Evolutionary conservation across 2,797 vertebrate species (phyloP).

Genomic region (Neosilurus hyrtlii): DNA sequence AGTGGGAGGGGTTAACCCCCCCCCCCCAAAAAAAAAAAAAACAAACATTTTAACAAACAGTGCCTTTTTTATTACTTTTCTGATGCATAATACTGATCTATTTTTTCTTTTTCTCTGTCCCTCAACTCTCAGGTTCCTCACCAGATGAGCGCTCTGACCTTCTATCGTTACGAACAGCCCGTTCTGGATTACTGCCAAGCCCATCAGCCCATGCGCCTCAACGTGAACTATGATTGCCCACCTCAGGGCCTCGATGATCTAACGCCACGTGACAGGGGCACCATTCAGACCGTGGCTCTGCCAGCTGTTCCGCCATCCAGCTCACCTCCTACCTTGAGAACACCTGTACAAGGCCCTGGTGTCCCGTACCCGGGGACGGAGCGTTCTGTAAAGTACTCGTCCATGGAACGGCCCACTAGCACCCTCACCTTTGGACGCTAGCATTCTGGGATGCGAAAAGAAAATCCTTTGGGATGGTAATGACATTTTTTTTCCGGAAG

Average conservation of each 20-base stretch:
- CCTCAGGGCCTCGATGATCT: slow-evolving; percentile 73
- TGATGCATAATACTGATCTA: not conserved
- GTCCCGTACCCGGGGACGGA: slow-evolving; percentile 62
- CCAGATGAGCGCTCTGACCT: slow-evolving; percentile 91
- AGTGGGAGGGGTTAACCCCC: no score
- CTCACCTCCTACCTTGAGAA: slow-evolving; percentile 43
- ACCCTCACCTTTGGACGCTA: slow-evolving; percentile 79
- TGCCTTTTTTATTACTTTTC: not conserved
- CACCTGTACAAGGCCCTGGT: slow-evolving; percentile 56
- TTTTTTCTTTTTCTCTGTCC: not conserved
- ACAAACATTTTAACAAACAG: no score
- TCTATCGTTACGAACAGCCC: slow-evolving; percentile 93
- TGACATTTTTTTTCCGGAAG: not conserved
- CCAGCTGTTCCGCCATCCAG: slow-evolving; percentile 70
- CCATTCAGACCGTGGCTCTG: slow-evolving; percentile 76
- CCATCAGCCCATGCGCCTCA: slow-evolving; percentile 90
- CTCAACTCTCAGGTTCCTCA: slow-evolving; percentile 81
- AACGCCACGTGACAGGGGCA: slow-evolving; percentile 70
- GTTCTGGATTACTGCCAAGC: slow-evolving; percentile 96
- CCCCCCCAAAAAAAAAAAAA: no score
- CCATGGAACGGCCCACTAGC: slow-evolving; percentile 67
- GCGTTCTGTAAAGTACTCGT: slow-evolving; percentile 64
- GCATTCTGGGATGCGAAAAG: slow-evolving; percentile 8
- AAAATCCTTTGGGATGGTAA: not conserved
- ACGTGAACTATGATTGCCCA: slow-evolving; percentile 87